Evolutionary conservation across 2,888 invertebrate species (phyloP).

Genomic region (Lymantria monacha): DNA sequence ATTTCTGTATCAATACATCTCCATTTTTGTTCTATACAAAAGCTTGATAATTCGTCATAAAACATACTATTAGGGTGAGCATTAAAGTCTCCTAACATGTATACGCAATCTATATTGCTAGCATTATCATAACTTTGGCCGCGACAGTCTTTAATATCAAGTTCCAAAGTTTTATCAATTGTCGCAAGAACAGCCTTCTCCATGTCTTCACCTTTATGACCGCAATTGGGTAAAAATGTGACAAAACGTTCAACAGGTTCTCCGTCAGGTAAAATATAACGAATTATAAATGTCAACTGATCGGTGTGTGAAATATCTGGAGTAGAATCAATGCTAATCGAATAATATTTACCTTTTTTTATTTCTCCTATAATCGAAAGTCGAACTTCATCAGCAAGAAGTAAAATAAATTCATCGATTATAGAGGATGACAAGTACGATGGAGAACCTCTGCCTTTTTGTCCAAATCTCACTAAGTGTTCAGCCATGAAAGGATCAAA

Average conservation of each 20-base stretch:
- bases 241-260: neutral
- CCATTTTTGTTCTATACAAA: no score
- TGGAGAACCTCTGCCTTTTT: neutral
- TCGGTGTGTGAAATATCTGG: constrained; percentile 1
- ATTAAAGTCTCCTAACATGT: no score
- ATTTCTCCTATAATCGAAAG: neutral
- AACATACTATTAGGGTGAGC: no score
- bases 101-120: no score
- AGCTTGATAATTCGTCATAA: no score
- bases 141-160: neutral
- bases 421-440: neutral
- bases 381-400: neutral
- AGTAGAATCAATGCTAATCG: neutral
- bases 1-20: no score
- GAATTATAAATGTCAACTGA: neutral
- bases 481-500: neutral
- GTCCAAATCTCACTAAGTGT: neutral
- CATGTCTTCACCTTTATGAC: no score
- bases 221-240: neutral
- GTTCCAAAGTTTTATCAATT: neutral
- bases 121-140: constrained; percentile 2
- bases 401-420: neutral
- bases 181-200: neutral
- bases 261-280: neutral
- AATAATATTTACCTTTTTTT: neutral